These are phyloP conservation scores for Thamnophis sirtalis DNA, from an alignment of 2,113 vertebrate species.

Conservation along the genomic window DNA sequence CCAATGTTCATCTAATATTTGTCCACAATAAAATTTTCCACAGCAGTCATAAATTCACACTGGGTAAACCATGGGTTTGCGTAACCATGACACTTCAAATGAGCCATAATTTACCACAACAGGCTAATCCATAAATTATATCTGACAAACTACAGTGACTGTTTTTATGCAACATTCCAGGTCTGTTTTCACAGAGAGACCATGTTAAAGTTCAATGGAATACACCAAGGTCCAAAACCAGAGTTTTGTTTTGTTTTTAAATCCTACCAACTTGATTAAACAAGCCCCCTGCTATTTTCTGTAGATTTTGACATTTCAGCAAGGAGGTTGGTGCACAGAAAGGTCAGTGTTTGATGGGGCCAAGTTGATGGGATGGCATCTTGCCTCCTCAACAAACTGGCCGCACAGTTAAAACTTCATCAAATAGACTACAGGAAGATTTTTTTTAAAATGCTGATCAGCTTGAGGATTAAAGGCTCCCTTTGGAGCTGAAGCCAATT, in stretches of 20 bases:
- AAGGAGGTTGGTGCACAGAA: neutral
- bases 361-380: neutral
- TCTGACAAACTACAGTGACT: neutral
- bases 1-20: neutral
- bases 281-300: neutral
- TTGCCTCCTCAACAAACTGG: neutral
- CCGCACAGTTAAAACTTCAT: neutral
- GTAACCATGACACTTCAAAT: neutral
- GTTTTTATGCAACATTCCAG: neutral
- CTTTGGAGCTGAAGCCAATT: neutral
- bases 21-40: neutral
- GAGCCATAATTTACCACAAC: neutral
- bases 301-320: neutral
- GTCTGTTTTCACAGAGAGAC: neutral
- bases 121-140: neutral
- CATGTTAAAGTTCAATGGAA: neutral
- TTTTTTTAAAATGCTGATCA: neutral
- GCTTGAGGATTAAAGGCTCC: neutral
- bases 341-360: neutral
- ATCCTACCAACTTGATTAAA: neutral
- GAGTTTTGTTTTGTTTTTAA: neutral
- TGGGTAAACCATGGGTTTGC: neutral
- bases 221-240: neutral
- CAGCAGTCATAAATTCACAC: neutral
- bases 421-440: neutral